Conservation (phyloP, 2,797 vertebrate genomes). For the Lycodopsis pacificus region DNA sequence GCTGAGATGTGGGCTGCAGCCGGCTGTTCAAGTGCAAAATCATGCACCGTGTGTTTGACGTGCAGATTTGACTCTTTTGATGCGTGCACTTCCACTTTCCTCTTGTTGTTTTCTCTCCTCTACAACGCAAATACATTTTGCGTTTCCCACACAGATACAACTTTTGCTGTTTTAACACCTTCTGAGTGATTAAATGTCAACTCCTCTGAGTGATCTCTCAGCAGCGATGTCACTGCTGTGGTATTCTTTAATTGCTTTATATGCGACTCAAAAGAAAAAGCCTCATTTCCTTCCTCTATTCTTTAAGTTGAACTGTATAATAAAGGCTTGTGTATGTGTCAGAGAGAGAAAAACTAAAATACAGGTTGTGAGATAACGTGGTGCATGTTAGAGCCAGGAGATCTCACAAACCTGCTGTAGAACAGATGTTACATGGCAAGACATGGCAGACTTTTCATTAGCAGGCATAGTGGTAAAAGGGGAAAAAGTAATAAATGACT, state of each 20-base stretch:
- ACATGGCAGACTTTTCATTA: background rate
- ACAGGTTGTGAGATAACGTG: background rate
- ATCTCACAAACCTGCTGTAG: background rate
- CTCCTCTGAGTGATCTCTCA: background rate
- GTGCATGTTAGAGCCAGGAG: background rate
- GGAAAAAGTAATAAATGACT: background rate
- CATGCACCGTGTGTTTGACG: background rate
- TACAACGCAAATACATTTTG: background rate
- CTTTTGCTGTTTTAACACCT: background rate
- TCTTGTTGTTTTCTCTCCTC: background rate
- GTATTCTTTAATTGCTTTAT: slow-evolving; percentile 15
- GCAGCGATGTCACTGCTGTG: background rate
- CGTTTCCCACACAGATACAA: background rate
- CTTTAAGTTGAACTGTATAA: slow-evolving; percentile 11
- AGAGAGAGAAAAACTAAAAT: background rate
- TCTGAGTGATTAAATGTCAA: background rate
- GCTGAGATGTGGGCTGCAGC: background rate
- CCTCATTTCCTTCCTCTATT: slow-evolving; percentile 4
- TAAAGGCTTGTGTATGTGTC: slow-evolving; percentile 11
- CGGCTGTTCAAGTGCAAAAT: background rate
- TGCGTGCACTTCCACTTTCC: background rate
- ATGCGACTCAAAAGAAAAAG: slow-evolving; percentile 1
- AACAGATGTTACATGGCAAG: background rate
- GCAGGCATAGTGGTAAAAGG: background rate
- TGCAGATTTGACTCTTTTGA: background rate